These are phyloP conservation scores for Rhagophthalmus giganteus DNA, from an alignment of 2,888 invertebrate genomes.

Conservation along the genomic window DNA sequence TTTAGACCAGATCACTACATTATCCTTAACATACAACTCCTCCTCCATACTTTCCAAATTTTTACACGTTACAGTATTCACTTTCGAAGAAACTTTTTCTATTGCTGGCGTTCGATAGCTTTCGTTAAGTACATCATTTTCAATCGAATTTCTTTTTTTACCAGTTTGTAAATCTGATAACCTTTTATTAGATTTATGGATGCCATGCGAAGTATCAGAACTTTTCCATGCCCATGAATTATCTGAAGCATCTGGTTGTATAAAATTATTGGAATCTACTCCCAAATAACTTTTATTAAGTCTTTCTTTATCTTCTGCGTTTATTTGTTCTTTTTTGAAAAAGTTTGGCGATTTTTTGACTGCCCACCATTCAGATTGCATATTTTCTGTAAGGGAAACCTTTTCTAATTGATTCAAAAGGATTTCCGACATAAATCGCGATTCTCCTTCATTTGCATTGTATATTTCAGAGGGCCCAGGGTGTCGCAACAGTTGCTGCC, in stretches of 20 bases:
- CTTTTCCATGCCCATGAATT: slow-evolving; percentile 45
- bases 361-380: slow-evolving; percentile 59
- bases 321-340: slow-evolving; percentile 3
- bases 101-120: slow-evolving; percentile 4
- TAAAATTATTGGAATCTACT: slow-evolving; percentile 27
- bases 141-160: slow-evolving; percentile 16
- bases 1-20: slow-evolving; percentile 81
- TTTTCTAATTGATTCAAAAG: slow-evolving; percentile 73
- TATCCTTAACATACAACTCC: slow-evolving; percentile 83
- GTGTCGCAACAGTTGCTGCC: slow-evolving; percentile 76
- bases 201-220: slow-evolving; percentile 36
- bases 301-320: slow-evolving; percentile 4
- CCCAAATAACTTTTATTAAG: slow-evolving; percentile 30
- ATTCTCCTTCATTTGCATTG: slow-evolving; percentile 24
- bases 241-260: slow-evolving; percentile 39
- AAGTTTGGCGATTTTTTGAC: slow-evolving; percentile 62
- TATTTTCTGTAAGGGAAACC: slow-evolving; percentile 71
- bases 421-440: slow-evolving; percentile 57
- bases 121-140: slow-evolving; percentile 11
- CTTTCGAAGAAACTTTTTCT: slow-evolving; percentile 8
- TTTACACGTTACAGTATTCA: slow-evolving; percentile 38
- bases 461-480: slow-evolving; percentile 65
- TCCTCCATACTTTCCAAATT: slow-evolving; percentile 69
- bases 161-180: slow-evolving; percentile 43
- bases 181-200: slow-evolving; percentile 42